A percentile compares a stretch with the other conserved stretches of the same genome.
Conservation (phyloP, 1,140 invertebrate species). For the Oscheius sp. region DNA sequence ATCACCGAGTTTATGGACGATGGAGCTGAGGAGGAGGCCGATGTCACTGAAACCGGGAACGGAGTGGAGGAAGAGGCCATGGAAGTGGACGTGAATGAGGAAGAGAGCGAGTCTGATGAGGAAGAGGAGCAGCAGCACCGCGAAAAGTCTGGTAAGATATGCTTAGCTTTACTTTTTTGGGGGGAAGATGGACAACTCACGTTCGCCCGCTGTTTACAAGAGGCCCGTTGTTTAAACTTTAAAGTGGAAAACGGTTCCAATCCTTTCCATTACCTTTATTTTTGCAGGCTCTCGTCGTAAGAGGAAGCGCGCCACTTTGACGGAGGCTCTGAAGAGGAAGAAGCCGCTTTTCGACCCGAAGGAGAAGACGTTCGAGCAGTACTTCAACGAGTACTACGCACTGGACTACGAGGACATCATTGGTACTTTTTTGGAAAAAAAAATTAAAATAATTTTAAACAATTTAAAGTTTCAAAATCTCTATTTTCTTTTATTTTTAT, state of each 20-base stretch:
- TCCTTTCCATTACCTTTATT: not conserved
- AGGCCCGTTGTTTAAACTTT: no score
- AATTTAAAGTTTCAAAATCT: not conserved
- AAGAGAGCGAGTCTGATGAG: slow-evolving; percentile 17
- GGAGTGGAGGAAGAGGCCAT: slow-evolving; percentile 49
- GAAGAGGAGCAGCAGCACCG: slow-evolving; percentile 67
- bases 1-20: not conserved
- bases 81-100: slow-evolving; percentile 58
- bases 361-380: slow-evolving; percentile 77
- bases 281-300: slow-evolving; percentile 22
- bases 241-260: no score
- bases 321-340: slow-evolving; percentile 43
- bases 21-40: not conserved
- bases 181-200: no score
- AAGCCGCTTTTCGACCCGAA: slow-evolving; percentile 81
- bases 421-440: slow-evolving; percentile 54
- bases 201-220: no score
- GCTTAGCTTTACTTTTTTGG: no score
- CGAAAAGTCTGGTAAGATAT: no score
- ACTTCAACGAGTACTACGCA: slow-evolving; percentile 89
- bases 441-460: not conserved
- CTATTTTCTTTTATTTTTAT: no score
- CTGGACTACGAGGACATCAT: slow-evolving; percentile 92
- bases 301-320: not conserved
- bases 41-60: slow-evolving; percentile 43